These are phyloP conservation scores for Rhynchonema sp. DNA, from an alignment of 2,888 invertebrate species.

Conservation along the genomic window DNA sequence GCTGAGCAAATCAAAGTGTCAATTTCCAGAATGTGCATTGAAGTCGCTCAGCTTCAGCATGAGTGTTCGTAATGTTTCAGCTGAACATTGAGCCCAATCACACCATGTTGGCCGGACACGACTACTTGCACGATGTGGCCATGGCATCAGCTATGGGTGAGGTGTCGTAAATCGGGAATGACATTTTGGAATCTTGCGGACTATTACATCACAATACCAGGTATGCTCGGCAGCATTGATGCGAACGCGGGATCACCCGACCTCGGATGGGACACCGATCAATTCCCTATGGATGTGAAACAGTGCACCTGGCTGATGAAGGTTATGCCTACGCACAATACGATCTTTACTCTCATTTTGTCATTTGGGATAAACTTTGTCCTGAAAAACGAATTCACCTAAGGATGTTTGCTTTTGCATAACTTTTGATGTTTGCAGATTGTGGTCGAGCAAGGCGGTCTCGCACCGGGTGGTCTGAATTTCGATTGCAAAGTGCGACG, in stretches of 20 bases:
- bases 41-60: background rate
- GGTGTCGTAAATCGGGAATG: too few relatives aligned
- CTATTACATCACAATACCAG: too few relatives aligned
- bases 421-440: background rate
- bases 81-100: conserved; percentile 45
- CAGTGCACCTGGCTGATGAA: conserved; percentile 42
- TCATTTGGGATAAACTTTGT: too few relatives aligned
- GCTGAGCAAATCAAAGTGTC: too few relatives aligned
- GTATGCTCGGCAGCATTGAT: conserved; percentile 41
- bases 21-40: too few relatives aligned
- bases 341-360: too few relatives aligned
- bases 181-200: too few relatives aligned
- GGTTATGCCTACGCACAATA: too few relatives aligned
- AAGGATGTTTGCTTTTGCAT: too few relatives aligned
- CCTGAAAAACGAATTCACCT: too few relatives aligned
- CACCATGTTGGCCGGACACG: conserved; percentile 34
- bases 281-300: conserved; percentile 38
- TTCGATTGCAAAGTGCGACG: conserved; percentile 38
- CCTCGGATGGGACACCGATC: conserved; percentile 36
- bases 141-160: conserved; percentile 45
- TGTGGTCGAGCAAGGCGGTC: conserved; percentile 33
- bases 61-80: conserved; percentile 11
- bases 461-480: conserved; percentile 42
- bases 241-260: conserved; percentile 36
- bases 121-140: conserved; percentile 38